A percentile compares a stretch with the other conserved stretches of the same genome.
Conservation (phyloP, 1,140 invertebrate species). For the Brachystomella parvula region DNA sequence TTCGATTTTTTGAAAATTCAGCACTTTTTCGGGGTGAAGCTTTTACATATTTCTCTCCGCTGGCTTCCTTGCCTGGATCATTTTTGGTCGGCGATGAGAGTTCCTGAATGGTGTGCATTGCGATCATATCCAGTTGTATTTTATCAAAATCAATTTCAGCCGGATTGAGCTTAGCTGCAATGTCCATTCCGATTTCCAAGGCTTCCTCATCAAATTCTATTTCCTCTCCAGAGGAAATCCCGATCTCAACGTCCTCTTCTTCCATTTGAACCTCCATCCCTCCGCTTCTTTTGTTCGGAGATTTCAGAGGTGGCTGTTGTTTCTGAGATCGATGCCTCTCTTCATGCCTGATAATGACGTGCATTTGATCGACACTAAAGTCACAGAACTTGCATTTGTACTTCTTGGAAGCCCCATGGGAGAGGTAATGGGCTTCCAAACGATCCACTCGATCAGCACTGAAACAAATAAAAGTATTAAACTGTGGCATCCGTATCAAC, state of each 20-base stretch:
- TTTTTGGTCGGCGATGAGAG: too few species aligned
- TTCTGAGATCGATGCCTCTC: background rate
- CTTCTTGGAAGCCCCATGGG: background rate
- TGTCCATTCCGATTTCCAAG: too few species aligned
- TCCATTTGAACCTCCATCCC: background rate
- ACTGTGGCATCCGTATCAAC: background rate
- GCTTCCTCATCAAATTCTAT: background rate
- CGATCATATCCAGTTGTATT: too few species aligned
- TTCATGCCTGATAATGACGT: background rate
- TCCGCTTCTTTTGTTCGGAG: background rate
- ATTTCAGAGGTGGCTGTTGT: background rate
- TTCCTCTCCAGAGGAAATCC: background rate
- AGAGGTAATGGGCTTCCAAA: background rate
- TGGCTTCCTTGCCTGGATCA: too few species aligned
- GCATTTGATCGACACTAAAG: slow-evolving; percentile 10
- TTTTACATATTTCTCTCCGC: too few species aligned
- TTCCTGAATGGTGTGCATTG: too few species aligned
- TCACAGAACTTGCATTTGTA: slow-evolving; percentile 1
- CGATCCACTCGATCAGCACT: background rate
- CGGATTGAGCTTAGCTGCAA: too few species aligned
- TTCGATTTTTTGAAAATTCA: too few species aligned
- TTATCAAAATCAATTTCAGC: too few species aligned
- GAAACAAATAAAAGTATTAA: background rate
- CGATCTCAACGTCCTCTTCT: background rate
- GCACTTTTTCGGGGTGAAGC: too few species aligned